These are phyloP conservation scores for Pongo abelii DNA, from an alignment of 2,113 vertebrate species.

Conservation along the genomic window DNA sequence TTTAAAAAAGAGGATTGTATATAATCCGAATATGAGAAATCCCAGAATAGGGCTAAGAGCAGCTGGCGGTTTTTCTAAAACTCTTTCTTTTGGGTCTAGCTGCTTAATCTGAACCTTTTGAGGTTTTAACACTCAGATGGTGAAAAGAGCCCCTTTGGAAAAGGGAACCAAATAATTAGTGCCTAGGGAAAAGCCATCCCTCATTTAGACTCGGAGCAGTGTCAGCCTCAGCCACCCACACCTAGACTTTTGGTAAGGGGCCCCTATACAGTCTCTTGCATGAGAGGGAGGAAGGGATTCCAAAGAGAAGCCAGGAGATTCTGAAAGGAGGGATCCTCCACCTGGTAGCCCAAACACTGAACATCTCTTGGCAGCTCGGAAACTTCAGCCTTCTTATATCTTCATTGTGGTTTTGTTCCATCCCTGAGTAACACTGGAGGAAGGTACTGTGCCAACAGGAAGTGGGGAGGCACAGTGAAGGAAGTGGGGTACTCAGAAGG, in stretches of 20 bases:
- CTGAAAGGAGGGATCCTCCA: background rate
- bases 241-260: background rate
- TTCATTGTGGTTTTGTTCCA: background rate
- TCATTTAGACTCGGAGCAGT: background rate
- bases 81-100: background rate
- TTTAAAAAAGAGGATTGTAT: background rate
- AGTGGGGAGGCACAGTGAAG: background rate
- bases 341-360: background rate
- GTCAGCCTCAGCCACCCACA: background rate
- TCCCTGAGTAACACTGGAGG: background rate
- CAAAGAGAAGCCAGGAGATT: background rate
- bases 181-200: background rate
- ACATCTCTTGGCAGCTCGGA: background rate
- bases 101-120: background rate
- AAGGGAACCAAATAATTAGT: background rate
- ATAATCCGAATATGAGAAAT: constrained; percentile 22
- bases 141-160: background rate
- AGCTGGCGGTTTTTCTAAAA: background rate
- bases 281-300: background rate
- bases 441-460: background rate
- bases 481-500: background rate
- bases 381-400: background rate
- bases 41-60: background rate
- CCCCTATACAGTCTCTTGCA: background rate
- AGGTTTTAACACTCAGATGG: background rate